Evolutionary conservation across 2,888 invertebrate species (phyloP).

Genomic region (Drosophila birchii): DNA sequence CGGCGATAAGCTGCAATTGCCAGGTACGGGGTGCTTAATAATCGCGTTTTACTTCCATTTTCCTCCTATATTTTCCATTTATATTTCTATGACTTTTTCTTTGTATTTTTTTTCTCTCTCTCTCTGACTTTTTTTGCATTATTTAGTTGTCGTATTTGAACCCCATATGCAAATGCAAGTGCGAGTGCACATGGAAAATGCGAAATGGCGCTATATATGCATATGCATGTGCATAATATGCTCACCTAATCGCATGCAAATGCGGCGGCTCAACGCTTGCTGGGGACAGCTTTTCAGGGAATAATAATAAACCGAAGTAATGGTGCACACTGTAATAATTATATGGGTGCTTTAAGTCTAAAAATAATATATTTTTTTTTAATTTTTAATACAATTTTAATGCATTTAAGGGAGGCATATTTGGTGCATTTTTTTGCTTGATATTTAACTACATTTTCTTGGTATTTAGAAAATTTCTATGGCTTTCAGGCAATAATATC

Average conservation of each 20-base stretch:
- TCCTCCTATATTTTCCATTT: neutral
- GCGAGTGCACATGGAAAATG: conserved; percentile 11
- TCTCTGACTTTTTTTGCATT: neutral
- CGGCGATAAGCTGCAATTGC: conserved; percentile 25
- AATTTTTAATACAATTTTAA: neutral
- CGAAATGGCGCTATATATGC: neutral
- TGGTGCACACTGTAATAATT: conserved; percentile 1
- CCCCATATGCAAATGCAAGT: conserved; percentile 20
- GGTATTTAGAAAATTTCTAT: neutral
- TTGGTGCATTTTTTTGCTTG: no score
- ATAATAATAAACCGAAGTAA: conserved; percentile 2
- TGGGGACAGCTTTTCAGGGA: neutral
- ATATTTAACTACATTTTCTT: no score
- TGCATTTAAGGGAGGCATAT: no score
- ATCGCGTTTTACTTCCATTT: conserved; percentile 22
- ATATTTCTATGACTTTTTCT: neutral
- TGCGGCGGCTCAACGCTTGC: conserved; percentile 11
- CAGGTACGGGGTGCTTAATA: conserved; percentile 24
- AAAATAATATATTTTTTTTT: neutral
- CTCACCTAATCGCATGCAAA: conserved; percentile 57
- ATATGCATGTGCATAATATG: conserved; percentile 40
- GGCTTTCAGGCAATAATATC: neutral
- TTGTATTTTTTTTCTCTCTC: no score
- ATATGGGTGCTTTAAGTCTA: no score
- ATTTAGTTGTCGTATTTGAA: neutral